These are phyloP conservation scores for Oxygymnocypris stewartii DNA, from an alignment of 2,113 vertebrate genomes.

Conservation along the genomic window DNA sequence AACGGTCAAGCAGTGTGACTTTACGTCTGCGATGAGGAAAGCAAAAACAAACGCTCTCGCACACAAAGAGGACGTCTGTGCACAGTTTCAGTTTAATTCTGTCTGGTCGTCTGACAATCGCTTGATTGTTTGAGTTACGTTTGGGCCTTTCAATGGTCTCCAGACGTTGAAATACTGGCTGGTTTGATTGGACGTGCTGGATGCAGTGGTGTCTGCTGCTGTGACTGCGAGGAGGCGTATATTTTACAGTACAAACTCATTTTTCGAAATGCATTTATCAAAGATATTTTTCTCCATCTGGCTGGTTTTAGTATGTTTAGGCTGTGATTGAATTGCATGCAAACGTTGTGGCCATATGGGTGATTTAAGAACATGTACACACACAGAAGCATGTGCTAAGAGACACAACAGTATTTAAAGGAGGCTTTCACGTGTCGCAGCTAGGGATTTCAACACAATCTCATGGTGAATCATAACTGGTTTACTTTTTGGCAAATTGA, in stretches of 20 bases:
- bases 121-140: constrained; percentile 45
- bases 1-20: constrained; percentile 1
- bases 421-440: neutral
- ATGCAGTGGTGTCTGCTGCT: neutral
- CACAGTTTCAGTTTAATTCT: constrained; percentile 50
- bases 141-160: constrained; percentile 34
- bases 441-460: neutral
- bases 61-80: constrained; percentile 39
- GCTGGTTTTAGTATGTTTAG: neutral
- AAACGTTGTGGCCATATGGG: neutral
- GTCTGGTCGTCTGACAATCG: constrained; percentile 47
- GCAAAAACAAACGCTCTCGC: neutral
- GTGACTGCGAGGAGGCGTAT: neutral
- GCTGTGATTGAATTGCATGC: neutral
- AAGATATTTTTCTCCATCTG: neutral
- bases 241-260: neutral
- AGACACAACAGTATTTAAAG: neutral
- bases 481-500: neutral
- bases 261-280: neutral
- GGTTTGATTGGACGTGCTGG: neutral
- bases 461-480: neutral
- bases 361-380: neutral
- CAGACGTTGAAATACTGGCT: neutral
- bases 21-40: constrained; percentile 1
- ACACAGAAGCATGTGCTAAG: neutral